A percentile compares a stretch with the other conserved stretches of the same genome.
These are phyloP conservation scores for Mellivora capensis DNA, from an alignment of 2,113 vertebrate species.

Conservation along the genomic window DNA sequence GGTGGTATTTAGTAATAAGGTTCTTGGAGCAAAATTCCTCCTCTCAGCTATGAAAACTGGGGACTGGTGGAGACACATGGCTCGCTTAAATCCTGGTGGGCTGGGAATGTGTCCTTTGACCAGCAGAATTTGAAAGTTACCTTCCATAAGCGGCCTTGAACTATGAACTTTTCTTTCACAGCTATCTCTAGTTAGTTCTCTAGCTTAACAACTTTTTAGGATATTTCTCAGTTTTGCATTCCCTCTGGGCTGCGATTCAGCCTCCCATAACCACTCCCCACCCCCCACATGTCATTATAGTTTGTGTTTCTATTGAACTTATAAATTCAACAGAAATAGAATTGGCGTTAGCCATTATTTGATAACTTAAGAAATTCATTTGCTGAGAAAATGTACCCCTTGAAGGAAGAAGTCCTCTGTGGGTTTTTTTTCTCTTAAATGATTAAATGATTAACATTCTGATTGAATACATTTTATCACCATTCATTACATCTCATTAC, in stretches of 20 bases:
- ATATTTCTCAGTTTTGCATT: neutral
- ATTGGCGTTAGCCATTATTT: neutral
- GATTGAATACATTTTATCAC: neutral
- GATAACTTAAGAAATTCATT: neutral
- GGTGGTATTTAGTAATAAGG: neutral
- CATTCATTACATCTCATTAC: neutral
- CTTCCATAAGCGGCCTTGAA: neutral
- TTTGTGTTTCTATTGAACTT: neutral
- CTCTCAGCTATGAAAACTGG: neutral
- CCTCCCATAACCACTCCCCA: neutral
- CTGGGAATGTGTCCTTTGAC: neutral
- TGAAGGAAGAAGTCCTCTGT: neutral
- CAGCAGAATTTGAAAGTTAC: neutral
- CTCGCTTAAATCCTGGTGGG: neutral
- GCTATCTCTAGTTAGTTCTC: neutral
- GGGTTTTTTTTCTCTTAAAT: neutral
- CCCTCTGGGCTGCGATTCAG: neutral
- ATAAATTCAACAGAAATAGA: neutral
- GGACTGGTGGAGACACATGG: neutral
- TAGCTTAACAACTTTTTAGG: neutral
- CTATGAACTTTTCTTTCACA: neutral
- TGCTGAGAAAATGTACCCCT: neutral
- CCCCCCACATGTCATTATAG: neutral
- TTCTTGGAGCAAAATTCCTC: neutral
- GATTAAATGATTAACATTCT: neutral